phyloP scores from a whole-genome alignment of 2,797 vertebrate species.

The Emydoidea blandingii region DNA sequence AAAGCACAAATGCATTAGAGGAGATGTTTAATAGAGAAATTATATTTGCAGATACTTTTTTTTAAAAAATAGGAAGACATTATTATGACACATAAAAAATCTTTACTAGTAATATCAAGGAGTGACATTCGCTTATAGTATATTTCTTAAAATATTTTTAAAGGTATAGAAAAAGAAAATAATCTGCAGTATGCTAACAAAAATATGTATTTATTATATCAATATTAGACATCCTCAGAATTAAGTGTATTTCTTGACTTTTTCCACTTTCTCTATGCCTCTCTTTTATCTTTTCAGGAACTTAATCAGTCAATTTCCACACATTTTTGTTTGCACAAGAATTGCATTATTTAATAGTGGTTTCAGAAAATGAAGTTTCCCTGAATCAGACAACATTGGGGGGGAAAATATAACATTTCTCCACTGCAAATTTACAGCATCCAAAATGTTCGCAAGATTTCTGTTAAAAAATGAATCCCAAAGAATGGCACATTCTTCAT shows the following conservation, averaged over 20 bases:
- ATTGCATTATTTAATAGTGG: background rate
- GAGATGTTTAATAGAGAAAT: slow-evolving; percentile 42
- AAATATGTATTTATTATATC: slow-evolving; percentile 9
- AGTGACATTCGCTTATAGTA: background rate
- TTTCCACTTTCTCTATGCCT: background rate
- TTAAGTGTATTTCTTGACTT: background rate
- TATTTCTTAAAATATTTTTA: slow-evolving; percentile 28
- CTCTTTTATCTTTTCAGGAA: background rate
- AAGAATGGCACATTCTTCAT: background rate
- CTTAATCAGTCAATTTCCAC: background rate
- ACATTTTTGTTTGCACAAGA: background rate
- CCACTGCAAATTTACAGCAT: background rate
- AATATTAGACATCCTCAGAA: background rate
- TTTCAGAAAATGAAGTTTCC: background rate
- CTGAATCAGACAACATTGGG: background rate
- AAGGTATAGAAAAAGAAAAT: background rate
- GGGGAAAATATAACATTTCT: background rate
- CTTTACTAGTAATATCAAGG: background rate
- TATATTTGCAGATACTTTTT: slow-evolving; percentile 14
- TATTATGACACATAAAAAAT: background rate
- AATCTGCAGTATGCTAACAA: slow-evolving; percentile 20
- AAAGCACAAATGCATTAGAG: slow-evolving; percentile 30
- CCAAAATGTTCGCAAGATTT: background rate
- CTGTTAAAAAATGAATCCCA: background rate
- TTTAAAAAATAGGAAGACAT: slow-evolving; percentile 15